Conservation (phyloP, 2,797 vertebrate genomes). For the Margarornis squamiger region DNA sequence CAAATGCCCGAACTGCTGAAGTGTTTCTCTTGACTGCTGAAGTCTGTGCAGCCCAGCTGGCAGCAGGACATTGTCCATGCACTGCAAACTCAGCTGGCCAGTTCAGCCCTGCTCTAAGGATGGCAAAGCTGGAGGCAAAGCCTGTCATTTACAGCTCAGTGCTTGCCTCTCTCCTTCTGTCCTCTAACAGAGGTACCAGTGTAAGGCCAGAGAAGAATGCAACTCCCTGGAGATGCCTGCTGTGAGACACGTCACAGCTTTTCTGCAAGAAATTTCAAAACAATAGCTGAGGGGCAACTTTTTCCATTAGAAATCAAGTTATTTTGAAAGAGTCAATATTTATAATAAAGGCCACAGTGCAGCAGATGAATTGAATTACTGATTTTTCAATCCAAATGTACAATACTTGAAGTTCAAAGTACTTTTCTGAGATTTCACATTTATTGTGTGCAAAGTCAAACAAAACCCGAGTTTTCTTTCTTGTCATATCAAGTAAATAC, state of each 20-base stretch:
- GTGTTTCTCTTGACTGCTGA: neutral
- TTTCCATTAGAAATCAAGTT: constrained; percentile 40
- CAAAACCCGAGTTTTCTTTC: neutral
- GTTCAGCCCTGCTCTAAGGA: neutral
- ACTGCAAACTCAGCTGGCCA: neutral
- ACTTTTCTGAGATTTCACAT: neutral
- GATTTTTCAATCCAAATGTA: neutral
- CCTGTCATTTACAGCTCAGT: neutral
- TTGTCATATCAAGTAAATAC: neutral
- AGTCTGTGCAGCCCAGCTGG: neutral
- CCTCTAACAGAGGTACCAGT: neutral
- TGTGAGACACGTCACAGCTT: neutral
- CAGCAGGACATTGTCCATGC: neutral
- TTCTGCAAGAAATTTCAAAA: constrained; percentile 42
- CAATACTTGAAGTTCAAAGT: neutral
- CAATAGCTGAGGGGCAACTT: constrained; percentile 23
- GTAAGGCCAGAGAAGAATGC: neutral
- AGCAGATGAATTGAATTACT: constrained; percentile 20
- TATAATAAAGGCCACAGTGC: constrained; percentile 11
- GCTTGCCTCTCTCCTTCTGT: neutral
- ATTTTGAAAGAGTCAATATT: constrained; percentile 46
- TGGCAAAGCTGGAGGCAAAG: constrained; percentile 17
- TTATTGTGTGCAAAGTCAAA: neutral
- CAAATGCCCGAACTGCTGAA: neutral
- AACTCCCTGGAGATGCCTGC: constrained; percentile 28